phyloP scores from a whole-genome alignment of 2,113 vertebrate species.

The Crocuta crocuta region DNA sequence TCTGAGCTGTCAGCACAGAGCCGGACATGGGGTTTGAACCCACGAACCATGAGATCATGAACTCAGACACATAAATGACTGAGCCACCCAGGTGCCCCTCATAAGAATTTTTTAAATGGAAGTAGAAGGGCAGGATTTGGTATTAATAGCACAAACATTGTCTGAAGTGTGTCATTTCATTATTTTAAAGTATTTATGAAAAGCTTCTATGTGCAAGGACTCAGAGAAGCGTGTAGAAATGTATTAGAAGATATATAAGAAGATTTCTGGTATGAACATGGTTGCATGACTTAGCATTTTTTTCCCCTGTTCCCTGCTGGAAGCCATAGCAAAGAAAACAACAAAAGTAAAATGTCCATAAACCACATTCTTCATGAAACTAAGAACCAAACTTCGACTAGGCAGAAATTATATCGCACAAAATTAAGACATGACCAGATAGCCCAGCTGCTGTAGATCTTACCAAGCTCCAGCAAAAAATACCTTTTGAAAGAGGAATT shows the following conservation, averaged over 20 bases:
- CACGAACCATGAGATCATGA: too few relatives aligned
- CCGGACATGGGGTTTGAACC: too few relatives aligned
- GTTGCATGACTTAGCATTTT: not conserved
- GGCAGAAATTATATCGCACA: not conserved
- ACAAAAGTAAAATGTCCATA: not conserved
- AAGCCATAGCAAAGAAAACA: not conserved
- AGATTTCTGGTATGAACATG: not conserved
- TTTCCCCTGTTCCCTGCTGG: not conserved
- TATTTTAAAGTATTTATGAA: conserved; percentile 18
- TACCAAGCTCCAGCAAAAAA: not conserved
- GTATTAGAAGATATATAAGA: not conserved
- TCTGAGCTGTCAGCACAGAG: too few relatives aligned
- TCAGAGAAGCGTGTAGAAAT: not conserved
- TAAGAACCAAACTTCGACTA: not conserved
- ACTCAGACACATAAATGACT: too few relatives aligned
- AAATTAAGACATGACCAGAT: not conserved
- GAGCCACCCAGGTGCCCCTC: too few relatives aligned
- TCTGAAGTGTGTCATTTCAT: not conserved
- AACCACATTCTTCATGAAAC: not conserved
- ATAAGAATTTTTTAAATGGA: not conserved
- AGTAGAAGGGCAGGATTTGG: conserved; percentile 2
- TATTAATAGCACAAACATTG: not conserved
- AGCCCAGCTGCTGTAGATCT: not conserved
- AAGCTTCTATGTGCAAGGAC: not conserved
- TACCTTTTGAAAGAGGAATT: not conserved